Conservation (phyloP, 2,113 vertebrate genomes). For the Cyanistes caeruleus region DNA sequence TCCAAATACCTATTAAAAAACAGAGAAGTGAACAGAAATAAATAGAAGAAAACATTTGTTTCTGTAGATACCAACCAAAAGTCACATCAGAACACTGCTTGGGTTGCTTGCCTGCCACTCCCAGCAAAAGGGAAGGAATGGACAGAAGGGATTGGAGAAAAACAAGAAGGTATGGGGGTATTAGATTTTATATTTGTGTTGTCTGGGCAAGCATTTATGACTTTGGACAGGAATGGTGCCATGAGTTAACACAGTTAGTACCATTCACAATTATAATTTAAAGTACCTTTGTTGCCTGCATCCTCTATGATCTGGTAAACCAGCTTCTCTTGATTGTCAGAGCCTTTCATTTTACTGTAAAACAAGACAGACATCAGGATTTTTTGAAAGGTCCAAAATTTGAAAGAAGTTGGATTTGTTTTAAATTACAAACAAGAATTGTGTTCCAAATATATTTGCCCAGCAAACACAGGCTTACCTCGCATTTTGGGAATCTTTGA, state of each 20-base stretch:
- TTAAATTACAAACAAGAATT: not conserved
- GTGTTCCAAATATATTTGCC: not conserved
- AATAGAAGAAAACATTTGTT: not conserved
- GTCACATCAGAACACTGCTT: not conserved
- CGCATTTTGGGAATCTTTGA: conserved; percentile 89
- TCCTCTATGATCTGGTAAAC: conserved; percentile 99
- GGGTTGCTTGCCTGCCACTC: not conserved
- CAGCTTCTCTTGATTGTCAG: conserved; percentile 98
- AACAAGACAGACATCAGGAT: not conserved
- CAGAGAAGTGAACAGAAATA: not conserved
- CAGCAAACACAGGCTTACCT: conserved; percentile 75
- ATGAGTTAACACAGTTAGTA: not conserved
- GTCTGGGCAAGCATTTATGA: not conserved
- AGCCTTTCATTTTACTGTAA: conserved; percentile 97
- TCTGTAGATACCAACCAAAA: not conserved
- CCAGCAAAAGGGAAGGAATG: not conserved
- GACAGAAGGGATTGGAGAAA: not conserved
- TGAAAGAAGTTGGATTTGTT: not conserved
- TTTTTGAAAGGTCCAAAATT: not conserved
- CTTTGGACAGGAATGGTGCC: not conserved
- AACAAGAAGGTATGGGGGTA: not conserved
- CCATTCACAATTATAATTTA: not conserved
- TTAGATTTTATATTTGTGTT: not conserved
- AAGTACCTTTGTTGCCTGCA: conserved; percentile 94
- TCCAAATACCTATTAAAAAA: conserved; percentile 90